Evolutionary conservation across 2,113 vertebrate species (phyloP).

Genomic region (Eira barbara): DNA sequence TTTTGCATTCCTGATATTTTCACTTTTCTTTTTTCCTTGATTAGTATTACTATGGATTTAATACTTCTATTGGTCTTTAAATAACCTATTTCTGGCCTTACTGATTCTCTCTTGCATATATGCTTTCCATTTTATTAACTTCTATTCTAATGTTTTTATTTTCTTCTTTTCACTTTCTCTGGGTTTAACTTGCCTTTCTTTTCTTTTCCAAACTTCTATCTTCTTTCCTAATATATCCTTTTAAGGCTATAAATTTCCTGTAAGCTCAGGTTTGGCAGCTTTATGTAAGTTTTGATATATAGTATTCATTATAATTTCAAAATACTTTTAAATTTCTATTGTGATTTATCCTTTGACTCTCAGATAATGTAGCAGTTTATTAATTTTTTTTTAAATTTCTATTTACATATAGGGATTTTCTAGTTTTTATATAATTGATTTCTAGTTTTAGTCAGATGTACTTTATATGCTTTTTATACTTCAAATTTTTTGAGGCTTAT

Average conservation of each 20-base stretch:
- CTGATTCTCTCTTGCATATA: neutral
- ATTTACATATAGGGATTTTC: neutral
- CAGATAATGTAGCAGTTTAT: neutral
- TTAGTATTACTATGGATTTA: neutral
- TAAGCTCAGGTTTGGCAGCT: neutral
- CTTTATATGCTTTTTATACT: neutral
- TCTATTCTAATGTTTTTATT: neutral
- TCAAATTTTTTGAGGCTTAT: neutral
- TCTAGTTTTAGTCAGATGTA: neutral
- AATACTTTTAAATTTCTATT: neutral
- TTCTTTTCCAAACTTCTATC: neutral
- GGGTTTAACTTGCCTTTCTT: neutral
- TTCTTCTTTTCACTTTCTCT: neutral
- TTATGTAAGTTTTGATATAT: neutral
- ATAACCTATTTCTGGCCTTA: neutral
- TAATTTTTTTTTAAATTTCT: neutral
- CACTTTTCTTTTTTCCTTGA: neutral
- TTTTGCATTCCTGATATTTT: neutral
- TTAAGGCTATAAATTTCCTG: neutral
- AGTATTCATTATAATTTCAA: conserved; percentile 11
- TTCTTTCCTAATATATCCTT: neutral
- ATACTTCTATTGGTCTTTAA: neutral
- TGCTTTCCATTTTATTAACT: neutral
- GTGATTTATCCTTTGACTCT: neutral
- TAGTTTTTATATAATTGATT: neutral